These are phyloP conservation scores for Cabera pusaria DNA, from an alignment of 2,888 invertebrate species.

Conservation along the genomic window DNA sequence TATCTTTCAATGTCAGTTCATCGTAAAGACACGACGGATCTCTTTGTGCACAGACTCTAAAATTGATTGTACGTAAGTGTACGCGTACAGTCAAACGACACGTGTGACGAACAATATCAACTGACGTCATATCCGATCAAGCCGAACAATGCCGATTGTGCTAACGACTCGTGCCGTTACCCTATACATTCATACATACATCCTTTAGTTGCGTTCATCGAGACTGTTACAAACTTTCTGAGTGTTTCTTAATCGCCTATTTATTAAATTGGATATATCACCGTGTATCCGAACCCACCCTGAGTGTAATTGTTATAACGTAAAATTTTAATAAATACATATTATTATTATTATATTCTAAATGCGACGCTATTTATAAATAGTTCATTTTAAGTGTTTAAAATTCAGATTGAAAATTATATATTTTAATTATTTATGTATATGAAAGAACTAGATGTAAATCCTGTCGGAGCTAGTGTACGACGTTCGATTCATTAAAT, in stretches of 20 bases:
- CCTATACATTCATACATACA: slow-evolving; percentile 42
- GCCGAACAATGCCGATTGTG: too few species aligned
- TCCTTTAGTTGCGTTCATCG: slow-evolving; percentile 78
- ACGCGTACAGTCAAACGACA: too few species aligned
- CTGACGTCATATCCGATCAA: too few species aligned
- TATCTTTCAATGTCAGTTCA: too few species aligned
- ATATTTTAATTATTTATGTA: slow-evolving; percentile 66
- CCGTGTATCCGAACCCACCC: slow-evolving; percentile 66
- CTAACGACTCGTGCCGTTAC: too few species aligned
- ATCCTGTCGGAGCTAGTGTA: slow-evolving; percentile 72
- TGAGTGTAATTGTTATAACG: slow-evolving; percentile 67
- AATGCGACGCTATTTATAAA: slow-evolving; percentile 79
- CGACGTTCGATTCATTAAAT: slow-evolving; percentile 64
- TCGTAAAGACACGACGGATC: too few species aligned
- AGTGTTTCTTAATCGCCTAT: slow-evolving; percentile 75
- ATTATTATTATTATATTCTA: slow-evolving; percentile 57
- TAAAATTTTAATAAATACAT: slow-evolving; percentile 55
- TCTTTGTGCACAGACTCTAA: too few species aligned
- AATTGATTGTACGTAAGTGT: too few species aligned
- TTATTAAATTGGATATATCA: slow-evolving; percentile 62
- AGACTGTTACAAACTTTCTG: slow-evolving; percentile 73
- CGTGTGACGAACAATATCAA: too few species aligned
- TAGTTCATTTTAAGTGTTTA: slow-evolving; percentile 71
- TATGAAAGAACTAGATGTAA: slow-evolving; percentile 58
- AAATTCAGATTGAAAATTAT: slow-evolving; percentile 74